phyloP scores from a whole-genome alignment of 2,888 invertebrate genomes.

The Blastobasis adustella region DNA sequence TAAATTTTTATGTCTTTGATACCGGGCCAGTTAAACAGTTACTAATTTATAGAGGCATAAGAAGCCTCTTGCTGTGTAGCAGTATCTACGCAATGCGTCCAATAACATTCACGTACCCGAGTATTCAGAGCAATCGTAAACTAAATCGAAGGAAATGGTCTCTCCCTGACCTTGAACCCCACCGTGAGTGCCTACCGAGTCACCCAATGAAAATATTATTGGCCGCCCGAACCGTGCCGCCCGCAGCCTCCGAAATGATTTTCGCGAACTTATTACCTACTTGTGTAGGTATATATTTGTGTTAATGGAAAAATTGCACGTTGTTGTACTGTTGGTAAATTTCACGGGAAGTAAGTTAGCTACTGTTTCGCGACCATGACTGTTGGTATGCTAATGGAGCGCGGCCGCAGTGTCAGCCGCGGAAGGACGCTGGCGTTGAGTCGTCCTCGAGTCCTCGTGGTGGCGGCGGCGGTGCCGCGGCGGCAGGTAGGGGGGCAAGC shows the following conservation, averaged over 20 bases:
- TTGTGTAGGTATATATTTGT: neutral
- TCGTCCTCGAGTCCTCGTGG: slow-evolving; percentile 23
- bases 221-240: slow-evolving; percentile 2
- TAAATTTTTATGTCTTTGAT: no score
- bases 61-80: no score
- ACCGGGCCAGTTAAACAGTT: no score
- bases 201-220: slow-evolving; percentile 19
- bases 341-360: neutral
- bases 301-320: neutral
- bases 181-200: slow-evolving; percentile 9
- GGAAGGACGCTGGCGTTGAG: slow-evolving; percentile 23
- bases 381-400: neutral
- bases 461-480: slow-evolving; percentile 23
- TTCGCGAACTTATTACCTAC: neutral
- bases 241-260: slow-evolving; percentile 4
- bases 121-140: slow-evolving; percentile 32
- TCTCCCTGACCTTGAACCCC: slow-evolving; percentile 32
- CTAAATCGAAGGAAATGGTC: slow-evolving; percentile 29
- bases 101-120: slow-evolving; percentile 27
- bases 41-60: no score
- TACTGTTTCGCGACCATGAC: neutral
- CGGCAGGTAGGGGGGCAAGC: slow-evolving; percentile 18
- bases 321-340: neutral
- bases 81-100: slow-evolving; percentile 41
- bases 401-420: neutral